Conservation (phyloP, 2,797 vertebrate genomes). For the Semotilus atromaculatus region DNA sequence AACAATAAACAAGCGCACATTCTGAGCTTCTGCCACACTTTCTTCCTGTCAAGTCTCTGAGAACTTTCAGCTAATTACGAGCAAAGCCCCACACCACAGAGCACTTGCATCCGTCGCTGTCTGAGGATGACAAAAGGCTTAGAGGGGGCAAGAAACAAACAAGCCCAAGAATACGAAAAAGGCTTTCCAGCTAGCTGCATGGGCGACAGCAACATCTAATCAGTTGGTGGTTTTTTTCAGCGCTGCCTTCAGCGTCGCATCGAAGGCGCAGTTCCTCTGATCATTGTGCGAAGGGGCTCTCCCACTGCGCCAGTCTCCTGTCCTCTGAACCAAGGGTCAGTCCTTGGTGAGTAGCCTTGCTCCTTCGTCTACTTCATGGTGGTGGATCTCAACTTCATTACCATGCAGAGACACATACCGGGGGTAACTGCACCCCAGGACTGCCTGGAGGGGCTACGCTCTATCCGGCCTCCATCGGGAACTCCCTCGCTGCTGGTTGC, state of each 20-base stretch:
- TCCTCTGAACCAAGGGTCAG: slow-evolving; percentile 81
- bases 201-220: slow-evolving; percentile 79
- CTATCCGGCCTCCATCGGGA: slow-evolving; percentile 77
- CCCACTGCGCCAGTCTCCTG: slow-evolving; percentile 67
- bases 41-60: slow-evolving; percentile 73
- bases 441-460: slow-evolving; percentile 81
- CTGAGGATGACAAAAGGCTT: slow-evolving; percentile 64
- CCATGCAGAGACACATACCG: slow-evolving; percentile 61
- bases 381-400: slow-evolving; percentile 76
- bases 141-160: slow-evolving; percentile 59
- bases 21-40: slow-evolving; percentile 74
- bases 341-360: slow-evolving; percentile 77
- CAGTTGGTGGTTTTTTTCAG: slow-evolving; percentile 69
- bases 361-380: slow-evolving; percentile 71
- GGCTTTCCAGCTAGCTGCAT: slow-evolving; percentile 75
- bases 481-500: slow-evolving; percentile 68
- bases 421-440: slow-evolving; percentile 80
- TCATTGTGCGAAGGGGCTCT: slow-evolving; percentile 75
- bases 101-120: slow-evolving; percentile 77
- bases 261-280: slow-evolving; percentile 72
- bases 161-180: slow-evolving; percentile 67
- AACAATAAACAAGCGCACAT: slow-evolving; percentile 70
- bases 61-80: slow-evolving; percentile 83
- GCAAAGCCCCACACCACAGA: slow-evolving; percentile 72
- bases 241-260: slow-evolving; percentile 73